phyloP scores from a whole-genome alignment of 2,888 invertebrate genomes.

The Drosophila tanythrix region DNA sequence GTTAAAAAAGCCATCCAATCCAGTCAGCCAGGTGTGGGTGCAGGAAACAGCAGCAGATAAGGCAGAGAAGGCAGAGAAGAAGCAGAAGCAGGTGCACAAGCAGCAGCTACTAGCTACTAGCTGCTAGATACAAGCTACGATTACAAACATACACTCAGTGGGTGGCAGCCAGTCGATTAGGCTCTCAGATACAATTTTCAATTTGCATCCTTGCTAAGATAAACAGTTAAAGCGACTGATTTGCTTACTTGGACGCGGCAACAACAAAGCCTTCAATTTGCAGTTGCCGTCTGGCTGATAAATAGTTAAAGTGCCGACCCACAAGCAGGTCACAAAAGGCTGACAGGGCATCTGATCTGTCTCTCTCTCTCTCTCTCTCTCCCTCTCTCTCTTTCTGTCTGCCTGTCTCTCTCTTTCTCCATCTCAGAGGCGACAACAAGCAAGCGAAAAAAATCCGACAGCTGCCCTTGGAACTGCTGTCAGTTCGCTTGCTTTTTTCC shows the following conservation, averaged over 20 bases:
- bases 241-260: conserved; percentile 42
- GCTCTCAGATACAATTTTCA: conserved; percentile 62
- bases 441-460: conserved; percentile 29
- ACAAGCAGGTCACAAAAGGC: conserved; percentile 47
- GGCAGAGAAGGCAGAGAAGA: no score
- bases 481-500: conserved; percentile 34
- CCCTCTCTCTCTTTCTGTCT: not conserved
- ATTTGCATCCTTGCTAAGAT: conserved; percentile 52
- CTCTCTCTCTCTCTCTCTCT: not conserved
- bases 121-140: conserved; percentile 8
- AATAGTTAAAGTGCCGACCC: conserved; percentile 45
- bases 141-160: conserved; percentile 5
- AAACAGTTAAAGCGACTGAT: conserved; percentile 49
- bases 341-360: conserved; percentile 31
- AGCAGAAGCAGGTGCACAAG: conserved; percentile 12
- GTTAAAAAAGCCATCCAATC: conserved; percentile 57
- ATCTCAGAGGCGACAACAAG: conserved; percentile 24
- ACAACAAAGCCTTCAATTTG: conserved; percentile 47
- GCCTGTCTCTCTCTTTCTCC: not conserved
- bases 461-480: conserved; percentile 56
- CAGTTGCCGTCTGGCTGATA: conserved; percentile 44
- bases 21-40: conserved; percentile 24
- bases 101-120: not conserved
- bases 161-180: conserved; percentile 43
- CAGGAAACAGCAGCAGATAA: conserved; percentile 12